Conservation (phyloP, 2,113 vertebrate species). For the Silurus glanis region DNA sequence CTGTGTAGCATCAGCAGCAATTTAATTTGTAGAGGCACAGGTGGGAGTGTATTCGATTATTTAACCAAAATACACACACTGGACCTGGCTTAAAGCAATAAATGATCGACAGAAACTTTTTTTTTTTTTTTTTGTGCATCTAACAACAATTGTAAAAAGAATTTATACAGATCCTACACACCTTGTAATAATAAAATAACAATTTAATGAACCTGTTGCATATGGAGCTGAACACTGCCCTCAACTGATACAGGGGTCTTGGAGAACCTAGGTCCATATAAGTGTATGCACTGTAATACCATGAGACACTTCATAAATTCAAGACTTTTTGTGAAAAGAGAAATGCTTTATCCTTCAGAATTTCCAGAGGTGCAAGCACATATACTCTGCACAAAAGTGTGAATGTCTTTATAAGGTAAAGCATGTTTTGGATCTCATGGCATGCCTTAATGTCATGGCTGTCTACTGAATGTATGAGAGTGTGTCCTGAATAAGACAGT, state of each 20-base stretch:
- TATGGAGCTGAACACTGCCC: not conserved
- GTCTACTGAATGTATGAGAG: constrained; percentile 48
- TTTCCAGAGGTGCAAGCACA: constrained; percentile 17
- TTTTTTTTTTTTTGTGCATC: no score
- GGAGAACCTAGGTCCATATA: not conserved
- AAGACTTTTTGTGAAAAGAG: not conserved
- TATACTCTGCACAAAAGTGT: constrained; percentile 46
- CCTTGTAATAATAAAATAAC: not conserved
- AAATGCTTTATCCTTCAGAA: constrained; percentile 8
- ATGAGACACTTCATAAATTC: not conserved
- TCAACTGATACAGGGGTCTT: not conserved
- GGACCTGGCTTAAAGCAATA: not conserved
- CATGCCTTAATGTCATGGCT: constrained; percentile 45
- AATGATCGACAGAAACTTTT: not conserved
- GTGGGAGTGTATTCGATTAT: not conserved
- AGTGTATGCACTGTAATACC: not conserved
- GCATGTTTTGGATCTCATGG: constrained; percentile 56
- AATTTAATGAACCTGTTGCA: not conserved
- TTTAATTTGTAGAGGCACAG: not conserved
- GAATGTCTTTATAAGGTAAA: constrained; percentile 77
- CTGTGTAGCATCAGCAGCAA: not conserved
- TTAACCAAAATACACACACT: not conserved
- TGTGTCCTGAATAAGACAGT: constrained; percentile 36
- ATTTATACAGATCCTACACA: not conserved
- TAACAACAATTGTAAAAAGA: not conserved